These are phyloP conservation scores for Eudasyphora cyanicolor DNA, from an alignment of 2,888 invertebrate genomes.

Conservation along the genomic window DNA sequence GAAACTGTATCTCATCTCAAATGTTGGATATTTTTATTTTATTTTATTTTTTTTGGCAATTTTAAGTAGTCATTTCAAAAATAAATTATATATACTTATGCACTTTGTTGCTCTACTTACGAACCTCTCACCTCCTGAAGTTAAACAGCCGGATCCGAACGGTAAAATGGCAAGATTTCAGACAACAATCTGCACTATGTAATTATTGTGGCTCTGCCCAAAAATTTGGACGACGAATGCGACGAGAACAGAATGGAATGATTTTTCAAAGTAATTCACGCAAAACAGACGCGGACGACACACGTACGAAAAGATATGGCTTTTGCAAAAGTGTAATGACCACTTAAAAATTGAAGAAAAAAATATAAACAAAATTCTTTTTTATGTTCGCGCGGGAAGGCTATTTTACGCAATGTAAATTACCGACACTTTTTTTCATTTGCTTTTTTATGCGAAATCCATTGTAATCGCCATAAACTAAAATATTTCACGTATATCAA, in stretches of 20 bases:
- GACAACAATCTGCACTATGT: neutral
- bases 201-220: neutral
- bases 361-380: neutral
- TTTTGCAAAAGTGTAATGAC: constrained; percentile 50
- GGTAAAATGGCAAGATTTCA: neutral
- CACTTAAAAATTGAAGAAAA: constrained; percentile 41
- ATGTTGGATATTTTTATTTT: constrained; percentile 33
- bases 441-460: constrained; percentile 15
- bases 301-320: neutral
- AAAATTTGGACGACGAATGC: neutral
- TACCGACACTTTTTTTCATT: constrained; percentile 19
- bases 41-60: neutral
- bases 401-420: constrained; percentile 35
- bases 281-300: neutral
- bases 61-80: constrained; percentile 36
- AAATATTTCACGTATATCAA: constrained; percentile 24
- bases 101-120: constrained; percentile 48
- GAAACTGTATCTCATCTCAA: constrained; percentile 50
- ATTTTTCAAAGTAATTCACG: neutral
- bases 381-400: constrained; percentile 23
- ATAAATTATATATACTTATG: constrained; percentile 11
- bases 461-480: constrained; percentile 9
- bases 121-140: constrained; percentile 51
- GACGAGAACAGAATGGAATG: neutral
- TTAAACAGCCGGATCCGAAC: constrained; percentile 40